These are phyloP conservation scores for Pandemis cinnamomeana DNA, from an alignment of 2,888 invertebrate genomes.

Conservation along the genomic window DNA sequence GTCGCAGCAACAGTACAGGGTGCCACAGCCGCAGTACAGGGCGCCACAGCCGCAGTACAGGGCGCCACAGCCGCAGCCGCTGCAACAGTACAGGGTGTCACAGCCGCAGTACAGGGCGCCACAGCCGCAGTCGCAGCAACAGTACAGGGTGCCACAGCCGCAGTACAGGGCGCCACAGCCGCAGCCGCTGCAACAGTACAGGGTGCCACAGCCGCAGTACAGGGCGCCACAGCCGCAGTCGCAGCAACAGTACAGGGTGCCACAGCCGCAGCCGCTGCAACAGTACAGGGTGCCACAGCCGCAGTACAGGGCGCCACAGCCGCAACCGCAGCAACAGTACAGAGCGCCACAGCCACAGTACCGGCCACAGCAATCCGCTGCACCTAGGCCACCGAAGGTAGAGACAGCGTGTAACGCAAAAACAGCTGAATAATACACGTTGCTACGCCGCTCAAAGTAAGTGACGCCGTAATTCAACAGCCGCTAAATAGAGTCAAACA, in stretches of 20 bases:
- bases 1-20: no score
- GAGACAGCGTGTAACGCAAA: no score
- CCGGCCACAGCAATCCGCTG: conserved; percentile 54
- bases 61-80: conserved; percentile 49
- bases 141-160: conserved; percentile 31
- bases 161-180: neutral
- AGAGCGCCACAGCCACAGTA: conserved; percentile 51
- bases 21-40: no score
- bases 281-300: no score
- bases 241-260: conserved; percentile 45
- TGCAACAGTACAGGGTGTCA: no score
- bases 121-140: neutral
- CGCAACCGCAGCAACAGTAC: conserved; percentile 7
- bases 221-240: neutral
- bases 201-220: no score
- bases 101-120: neutral
- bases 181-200: no score
- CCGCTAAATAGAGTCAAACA: no score
- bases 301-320: neutral
- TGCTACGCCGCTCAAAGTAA: conserved; percentile 65
- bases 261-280: conserved; percentile 49
- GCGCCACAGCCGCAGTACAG: conserved; percentile 40
- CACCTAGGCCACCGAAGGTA: conserved; percentile 51
- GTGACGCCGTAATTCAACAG: neutral
- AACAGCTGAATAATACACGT: no score